Evolutionary conservation across 2,888 invertebrate genomes (phyloP).

Genomic region (Lypha dubia): DNA sequence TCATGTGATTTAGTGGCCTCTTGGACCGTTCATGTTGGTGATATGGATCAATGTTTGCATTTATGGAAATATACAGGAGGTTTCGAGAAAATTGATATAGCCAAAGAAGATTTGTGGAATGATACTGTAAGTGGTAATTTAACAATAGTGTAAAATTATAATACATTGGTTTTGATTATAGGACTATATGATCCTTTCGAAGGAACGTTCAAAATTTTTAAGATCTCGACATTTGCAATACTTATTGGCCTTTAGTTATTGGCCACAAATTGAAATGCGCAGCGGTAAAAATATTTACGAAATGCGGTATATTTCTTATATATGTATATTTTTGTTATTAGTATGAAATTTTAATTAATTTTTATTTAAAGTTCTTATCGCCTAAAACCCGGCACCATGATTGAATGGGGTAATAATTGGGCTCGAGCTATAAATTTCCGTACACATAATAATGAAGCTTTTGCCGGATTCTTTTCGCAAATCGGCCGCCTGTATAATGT

Average conservation of each 20-base stretch:
- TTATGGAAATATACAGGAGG: conserved; percentile 98
- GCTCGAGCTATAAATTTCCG: conserved; percentile 96
- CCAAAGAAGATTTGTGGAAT: conserved; percentile 87
- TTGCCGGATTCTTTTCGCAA: conserved; percentile 99
- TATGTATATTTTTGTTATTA: background rate
- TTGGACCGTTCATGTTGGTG: conserved; percentile 94
- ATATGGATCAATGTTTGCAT: conserved; percentile 98
- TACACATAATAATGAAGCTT: conserved; percentile 96
- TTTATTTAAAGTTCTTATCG: conserved; percentile 87
- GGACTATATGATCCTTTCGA: conserved; percentile 89
- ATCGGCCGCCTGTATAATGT: conserved; percentile 98
- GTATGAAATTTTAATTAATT: background rate
- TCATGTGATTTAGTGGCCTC: conserved; percentile 96
- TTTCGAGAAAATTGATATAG: conserved; percentile 92
- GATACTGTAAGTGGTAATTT: conserved; percentile 85
- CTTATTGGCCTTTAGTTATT: conserved; percentile 97
- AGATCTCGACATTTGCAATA: conserved; percentile 96
- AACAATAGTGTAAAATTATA: background rate
- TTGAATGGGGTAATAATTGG: conserved; percentile 99
- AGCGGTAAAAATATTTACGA: conserved; percentile 94
- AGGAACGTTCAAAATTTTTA: conserved; percentile 90
- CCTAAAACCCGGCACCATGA: conserved; percentile 99
- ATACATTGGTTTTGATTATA: conserved; percentile 79
- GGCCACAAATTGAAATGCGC: conserved; percentile 93
- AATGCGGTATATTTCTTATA: conserved; percentile 85